Evolutionary conservation across 2,888 invertebrate genomes (phyloP), one percentile per base, ranked within the genome.

Genomic region (Tipula vernalis): DNA sequence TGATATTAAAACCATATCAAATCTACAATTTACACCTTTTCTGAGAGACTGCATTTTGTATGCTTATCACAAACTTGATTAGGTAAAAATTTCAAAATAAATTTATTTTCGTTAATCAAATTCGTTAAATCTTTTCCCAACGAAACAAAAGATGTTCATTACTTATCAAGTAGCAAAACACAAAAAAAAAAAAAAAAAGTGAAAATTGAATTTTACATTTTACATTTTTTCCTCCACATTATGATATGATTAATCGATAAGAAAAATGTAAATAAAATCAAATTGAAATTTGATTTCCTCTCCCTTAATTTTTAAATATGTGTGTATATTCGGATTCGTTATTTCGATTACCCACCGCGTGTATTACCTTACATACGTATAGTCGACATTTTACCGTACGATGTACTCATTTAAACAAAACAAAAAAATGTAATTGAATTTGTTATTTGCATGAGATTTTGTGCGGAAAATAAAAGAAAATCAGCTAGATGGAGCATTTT

Each of bases 61-160:
- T 71, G 28, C 71, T 71, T 71, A 71, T n/a, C n/a, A 28, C 8
- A 71, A 71, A 71, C 28, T 71, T 71, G 71, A 71, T 71, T 71
- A 71, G 10, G 71, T 71, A 10, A 28, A 71, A 71, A 71, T 71
- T 71, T 71, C 3, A 71, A 71, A 71, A 71, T 28, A 71, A 71
- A 71, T 28, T 71, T 71, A 71, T 71, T 71, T 71, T 71, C 71
- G 71, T 28, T 71, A 71, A 71, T 71, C 28, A 71, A 71, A 71
- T 71, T 71, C 71, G 71, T 71, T 71, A 71, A 71, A 71, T 71
- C 71, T 71, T 71, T 71, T 71, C 28, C 10, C 71, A 71, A 71
- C 71, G 71, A 71, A 71, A 71, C 71, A 71, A 71, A 71, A 71
- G 71, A 71, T 71, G 71, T 71, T 71, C 71, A 71, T 71, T 71